phyloP scores from a whole-genome alignment of 2,888 invertebrate species.

The Dasypogon diadema region DNA sequence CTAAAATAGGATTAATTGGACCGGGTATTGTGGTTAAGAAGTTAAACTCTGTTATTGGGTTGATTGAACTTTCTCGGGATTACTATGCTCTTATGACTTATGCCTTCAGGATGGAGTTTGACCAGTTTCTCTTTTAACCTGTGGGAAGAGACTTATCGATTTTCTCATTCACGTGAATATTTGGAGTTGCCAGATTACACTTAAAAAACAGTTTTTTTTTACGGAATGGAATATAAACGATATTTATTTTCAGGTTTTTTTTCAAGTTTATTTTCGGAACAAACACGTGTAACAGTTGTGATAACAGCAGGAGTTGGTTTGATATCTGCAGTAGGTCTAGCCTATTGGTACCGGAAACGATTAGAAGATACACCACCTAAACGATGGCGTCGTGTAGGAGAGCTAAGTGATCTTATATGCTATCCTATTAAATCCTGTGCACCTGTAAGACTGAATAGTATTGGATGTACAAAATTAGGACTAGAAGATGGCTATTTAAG shows the following conservation, averaged over 20 bases:
- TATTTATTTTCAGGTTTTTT: conserved; percentile 22
- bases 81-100: not conserved
- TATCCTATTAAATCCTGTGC: conserved; percentile 76
- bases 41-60: not conserved
- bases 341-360: conserved; percentile 56
- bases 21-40: conserved; percentile 11
- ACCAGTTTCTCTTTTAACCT: not conserved
- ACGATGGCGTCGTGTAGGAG: conserved; percentile 73
- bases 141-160: not conserved
- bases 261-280: conserved; percentile 43
- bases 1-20: not conserved
- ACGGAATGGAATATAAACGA: not conserved
- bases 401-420: conserved; percentile 70
- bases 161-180: not conserved
- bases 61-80: conserved; percentile 6
- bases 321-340: conserved; percentile 55
- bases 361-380: conserved; percentile 53
- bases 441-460: conserved; percentile 68
- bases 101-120: not conserved
- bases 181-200: not conserved
- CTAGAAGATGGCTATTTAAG: conserved; percentile 71
- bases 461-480: conserved; percentile 72
- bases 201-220: not conserved
- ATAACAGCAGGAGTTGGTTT: conserved; percentile 57
- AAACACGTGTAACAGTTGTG: conserved; percentile 27